Base-by-base conservation (phyloP, 2,797 vertebrate genomes). In the Sternotherus odoratus region DNA sequence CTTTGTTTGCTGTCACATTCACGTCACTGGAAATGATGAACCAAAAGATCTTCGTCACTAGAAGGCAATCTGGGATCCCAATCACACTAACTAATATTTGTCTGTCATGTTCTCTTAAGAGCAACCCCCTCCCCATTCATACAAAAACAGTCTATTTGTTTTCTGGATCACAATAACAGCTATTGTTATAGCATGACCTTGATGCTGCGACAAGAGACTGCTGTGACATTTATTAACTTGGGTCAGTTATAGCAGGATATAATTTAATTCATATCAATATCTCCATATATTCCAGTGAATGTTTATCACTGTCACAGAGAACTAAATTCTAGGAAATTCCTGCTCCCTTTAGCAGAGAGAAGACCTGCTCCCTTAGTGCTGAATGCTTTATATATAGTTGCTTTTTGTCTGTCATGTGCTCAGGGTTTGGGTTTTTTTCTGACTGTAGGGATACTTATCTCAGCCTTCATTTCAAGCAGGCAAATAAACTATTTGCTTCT, bases 41-140 rank as follows among this genome's bases (percentile, higher is more conserved):
- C 30, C 23, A 86, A 84, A 78, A 63, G 19, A 49, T 43, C 80
- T 89, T 54, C 36, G 69, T 79, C 43, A 78, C 69, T n/a, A 69
- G 72, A 93, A 94, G 51, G 74, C 8, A 49, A 63, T 84, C 66
- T 95, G 50, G 43, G 66, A 95, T 93, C 50, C 80, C 1, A 3
- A 75, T 57, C 82, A 78, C 46, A 74, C 28, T 77, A 85, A 91
- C 66, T 93, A 89, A 30, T 95, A 94, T 93, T 97, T 95, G 51
- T 28, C 51, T 63, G 50, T 39, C 17, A 75, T 50, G 84, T 88
- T 93, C 87, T 90, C 74, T 84, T 91, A 93, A 91, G 60, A 85
- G 86, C 93, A 87, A 66, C 85, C 54, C 79, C 91, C 88, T 46
- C 56, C 77, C 81, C 24, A 39, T 3, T 10, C 19, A 82, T 79